phyloP scores from a whole-genome alignment of 2,797 vertebrate species.

The Pyrocephalus nanus region DNA sequence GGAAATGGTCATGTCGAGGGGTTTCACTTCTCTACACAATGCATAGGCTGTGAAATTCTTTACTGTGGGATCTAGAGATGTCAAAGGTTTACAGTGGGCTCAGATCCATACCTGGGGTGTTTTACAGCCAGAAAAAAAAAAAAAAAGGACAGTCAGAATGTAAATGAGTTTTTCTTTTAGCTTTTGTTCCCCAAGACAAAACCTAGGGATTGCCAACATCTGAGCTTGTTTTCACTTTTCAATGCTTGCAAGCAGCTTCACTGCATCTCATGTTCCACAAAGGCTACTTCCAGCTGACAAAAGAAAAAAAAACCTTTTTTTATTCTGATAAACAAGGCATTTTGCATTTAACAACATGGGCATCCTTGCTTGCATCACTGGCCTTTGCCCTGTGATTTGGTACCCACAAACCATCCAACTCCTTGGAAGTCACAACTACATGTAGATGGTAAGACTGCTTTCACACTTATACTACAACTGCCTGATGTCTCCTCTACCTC shows the following conservation, averaged over 20 bases:
- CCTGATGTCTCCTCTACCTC: background rate
- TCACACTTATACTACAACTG: background rate
- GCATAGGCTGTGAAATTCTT: background rate
- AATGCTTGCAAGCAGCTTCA: background rate
- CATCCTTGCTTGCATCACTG: background rate
- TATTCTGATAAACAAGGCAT: background rate
- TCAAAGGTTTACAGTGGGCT: background rate
- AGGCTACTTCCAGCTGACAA: background rate
- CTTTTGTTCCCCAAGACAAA: background rate
- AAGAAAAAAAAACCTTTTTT: fast-evolving
- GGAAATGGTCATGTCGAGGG: background rate
- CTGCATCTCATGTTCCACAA: background rate
- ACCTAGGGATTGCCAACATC: background rate
- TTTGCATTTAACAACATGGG: background rate
- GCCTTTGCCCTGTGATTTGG: background rate
- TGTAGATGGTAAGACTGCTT: background rate
- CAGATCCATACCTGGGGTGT: background rate
- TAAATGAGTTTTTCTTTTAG: background rate
- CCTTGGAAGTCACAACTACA: background rate
- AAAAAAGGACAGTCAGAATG: background rate
- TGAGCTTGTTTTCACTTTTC: background rate
- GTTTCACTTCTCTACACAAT: background rate
- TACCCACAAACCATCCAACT: background rate
- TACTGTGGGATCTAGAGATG: background rate
- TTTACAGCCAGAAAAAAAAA: background rate